A percentile compares a stretch with the other conserved stretches of the same genome.
These are phyloP conservation scores for Coelopa pilipes DNA, from an alignment of 2,888 invertebrate species.

Conservation along the genomic window DNA sequence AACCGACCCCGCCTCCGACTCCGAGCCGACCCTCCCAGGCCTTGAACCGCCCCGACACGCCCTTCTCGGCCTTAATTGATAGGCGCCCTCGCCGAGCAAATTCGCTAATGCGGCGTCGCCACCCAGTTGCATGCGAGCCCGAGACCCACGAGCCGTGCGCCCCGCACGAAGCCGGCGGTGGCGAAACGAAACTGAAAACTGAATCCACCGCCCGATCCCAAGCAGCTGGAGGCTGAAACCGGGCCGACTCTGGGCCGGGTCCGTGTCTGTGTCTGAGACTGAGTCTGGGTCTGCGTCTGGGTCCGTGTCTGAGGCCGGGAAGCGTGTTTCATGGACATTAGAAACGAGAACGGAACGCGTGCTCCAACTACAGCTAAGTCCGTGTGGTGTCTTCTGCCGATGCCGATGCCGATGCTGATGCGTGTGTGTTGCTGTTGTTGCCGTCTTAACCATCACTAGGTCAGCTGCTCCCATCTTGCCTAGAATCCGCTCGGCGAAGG, in stretches of 20 bases:
- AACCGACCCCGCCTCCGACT: too few relatives aligned
- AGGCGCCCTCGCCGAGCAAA: background rate
- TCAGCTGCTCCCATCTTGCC: conserved; percentile 28
- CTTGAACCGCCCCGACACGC: too few relatives aligned
- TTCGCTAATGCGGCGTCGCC: conserved; percentile 11
- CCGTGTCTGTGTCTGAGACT: too few relatives aligned
- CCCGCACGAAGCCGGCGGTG: background rate
- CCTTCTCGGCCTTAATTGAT: too few relatives aligned
- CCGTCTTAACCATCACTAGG: conserved; percentile 24
- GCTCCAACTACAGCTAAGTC: background rate
- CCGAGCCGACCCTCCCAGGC: too few relatives aligned
- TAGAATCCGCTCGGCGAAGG: conserved; percentile 5
- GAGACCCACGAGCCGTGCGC: background rate
- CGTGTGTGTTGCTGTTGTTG: conserved; percentile 15
- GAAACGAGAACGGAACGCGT: background rate
- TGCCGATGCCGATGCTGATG: background rate
- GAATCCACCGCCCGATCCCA: background rate
- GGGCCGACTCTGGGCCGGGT: too few relatives aligned
- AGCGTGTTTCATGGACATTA: too few relatives aligned
- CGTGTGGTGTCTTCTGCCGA: background rate
- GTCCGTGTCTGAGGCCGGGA: too few relatives aligned
- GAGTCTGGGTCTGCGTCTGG: too few relatives aligned
- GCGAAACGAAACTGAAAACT: background rate
- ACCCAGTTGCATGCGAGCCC: background rate
- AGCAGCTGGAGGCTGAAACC: background rate